Evolutionary conservation across 2,797 vertebrate genomes (phyloP), one percentile per base, ranked within the genome.

Genomic region (Streptopelia turtur): DNA sequence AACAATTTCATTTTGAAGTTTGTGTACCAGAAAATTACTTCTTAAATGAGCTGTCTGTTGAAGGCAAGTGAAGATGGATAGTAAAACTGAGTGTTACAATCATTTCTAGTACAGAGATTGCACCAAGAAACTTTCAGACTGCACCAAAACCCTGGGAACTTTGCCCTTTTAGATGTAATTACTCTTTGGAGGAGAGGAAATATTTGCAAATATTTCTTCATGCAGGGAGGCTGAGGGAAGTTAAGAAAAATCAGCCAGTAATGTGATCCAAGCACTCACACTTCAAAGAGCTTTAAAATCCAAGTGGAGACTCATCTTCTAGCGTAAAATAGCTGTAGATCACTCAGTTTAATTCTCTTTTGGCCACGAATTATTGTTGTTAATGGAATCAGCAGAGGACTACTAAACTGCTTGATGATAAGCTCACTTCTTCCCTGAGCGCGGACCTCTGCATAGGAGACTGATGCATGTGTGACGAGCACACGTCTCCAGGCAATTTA

Each of bases 21-120:
- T 97, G 92, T 97, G 92, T 97, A 96, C 82, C 92, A 94, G 97
- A 98, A 98, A 97, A 98, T 97, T 77, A 94, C 94, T 96, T 83
- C 90, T 87, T 86, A 92, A 97, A 92, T 65, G 79, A 97, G 77
- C 69, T 96, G 89, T 87, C 92, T 93, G 92, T 53, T 4, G 27
- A 94, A 83, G 93, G 65, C 35, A 96, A 96, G 95, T 95, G 85
- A 90, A 96, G 95, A 96, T 52, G 68, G 65, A 86, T 65, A 72
- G 69, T 69, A 93, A 95, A 93, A 85, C 14, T 57, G 35, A 83
- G 55, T 35, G 52, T 70, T 53, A 30, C 43, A 70, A 80, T 93
- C 17, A 76, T 83, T 87, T 74, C 49, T 39, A 33, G 74, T 66
- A 56, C 28, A 81, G 22, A 93, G n/a, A 8, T 68, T 27, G 16